Conservation (phyloP, 2,888 invertebrate genomes). For the Athripsodes cinereus region DNA sequence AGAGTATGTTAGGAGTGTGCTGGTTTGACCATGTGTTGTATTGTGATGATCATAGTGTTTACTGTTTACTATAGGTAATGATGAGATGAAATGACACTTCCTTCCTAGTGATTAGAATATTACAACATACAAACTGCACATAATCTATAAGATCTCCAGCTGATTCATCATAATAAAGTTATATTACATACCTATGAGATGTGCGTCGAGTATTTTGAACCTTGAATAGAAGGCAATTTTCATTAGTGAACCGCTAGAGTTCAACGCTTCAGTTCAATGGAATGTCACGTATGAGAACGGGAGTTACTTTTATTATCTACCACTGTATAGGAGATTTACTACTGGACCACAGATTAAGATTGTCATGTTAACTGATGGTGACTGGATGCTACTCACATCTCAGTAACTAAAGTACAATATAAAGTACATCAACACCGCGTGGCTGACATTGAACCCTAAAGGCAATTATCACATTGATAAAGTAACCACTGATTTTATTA, state of each 20-base stretch:
- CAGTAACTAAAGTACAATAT: neutral
- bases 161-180: slow-evolving; percentile 1
- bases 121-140: too few relatives aligned
- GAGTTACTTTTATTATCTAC: neutral
- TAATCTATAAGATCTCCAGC: too few relatives aligned
- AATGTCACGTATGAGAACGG: slow-evolving; percentile 15
- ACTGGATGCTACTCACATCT: too few relatives aligned
- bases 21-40: too few relatives aligned
- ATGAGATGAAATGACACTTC: too few relatives aligned
- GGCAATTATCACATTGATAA: neutral
- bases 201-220: neutral
- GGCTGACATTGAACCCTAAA: slow-evolving; percentile 15
- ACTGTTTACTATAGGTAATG: too few relatives aligned
- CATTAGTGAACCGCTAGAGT: neutral
- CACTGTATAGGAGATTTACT: too few relatives aligned
- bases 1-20: too few relatives aligned
- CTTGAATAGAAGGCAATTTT: slow-evolving; percentile 4
- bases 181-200: too few relatives aligned
- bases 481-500: neutral
- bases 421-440: neutral
- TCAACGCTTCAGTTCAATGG: slow-evolving; percentile 15
- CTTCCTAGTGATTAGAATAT: too few relatives aligned
- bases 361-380: slow-evolving; percentile 10
- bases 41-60: too few relatives aligned
- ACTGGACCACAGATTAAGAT: slow-evolving; percentile 12